These are phyloP conservation scores for Phrynocephalus versicolor DNA, from an alignment of 2,113 vertebrate species.

Conservation along the genomic window DNA sequence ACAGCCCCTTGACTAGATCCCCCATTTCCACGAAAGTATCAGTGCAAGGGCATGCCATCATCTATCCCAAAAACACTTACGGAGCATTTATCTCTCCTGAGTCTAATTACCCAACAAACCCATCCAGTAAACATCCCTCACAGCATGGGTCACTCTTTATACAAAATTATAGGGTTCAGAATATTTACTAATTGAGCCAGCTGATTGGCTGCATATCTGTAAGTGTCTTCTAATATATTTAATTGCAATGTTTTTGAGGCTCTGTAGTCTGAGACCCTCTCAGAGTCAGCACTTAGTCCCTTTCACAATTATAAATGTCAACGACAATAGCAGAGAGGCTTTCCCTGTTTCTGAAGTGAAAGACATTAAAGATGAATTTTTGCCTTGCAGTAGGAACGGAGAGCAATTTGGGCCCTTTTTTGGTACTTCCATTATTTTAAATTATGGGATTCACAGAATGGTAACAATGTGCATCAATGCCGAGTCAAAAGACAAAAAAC, in stretches of 20 bases:
- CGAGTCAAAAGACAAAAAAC: neutral
- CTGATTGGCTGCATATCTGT: slow-evolving; percentile 25
- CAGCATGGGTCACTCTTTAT: neutral
- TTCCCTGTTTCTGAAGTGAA: slow-evolving; percentile 5
- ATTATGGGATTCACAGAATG: neutral
- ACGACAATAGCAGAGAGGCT: neutral
- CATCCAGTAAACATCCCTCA: neutral
- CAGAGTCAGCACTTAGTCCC: slow-evolving; percentile 16
- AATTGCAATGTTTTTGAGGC: slow-evolving; percentile 14
- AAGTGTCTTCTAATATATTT: slow-evolving; percentile 21
- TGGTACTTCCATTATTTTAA: slow-evolving; percentile 23
- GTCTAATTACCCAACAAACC: slow-evolving; percentile 24
- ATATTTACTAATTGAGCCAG: slow-evolving; percentile 18
- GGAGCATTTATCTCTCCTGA: neutral
- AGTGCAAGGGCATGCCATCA: slow-evolving; percentile 10
- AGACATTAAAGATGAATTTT: neutral
- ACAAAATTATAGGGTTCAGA: slow-evolving; percentile 24
- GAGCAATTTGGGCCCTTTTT: neutral
- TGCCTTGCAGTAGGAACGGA: neutral
- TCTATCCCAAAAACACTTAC: neutral
- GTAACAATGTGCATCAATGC: neutral
- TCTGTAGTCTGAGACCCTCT: slow-evolving; percentile 20
- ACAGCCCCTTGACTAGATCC: neutral
- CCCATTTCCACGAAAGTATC: neutral
- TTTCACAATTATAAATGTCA: slow-evolving; percentile 32